Base-by-base conservation (phyloP, 2,888 invertebrate species). In the Polyploca ridens region DNA sequence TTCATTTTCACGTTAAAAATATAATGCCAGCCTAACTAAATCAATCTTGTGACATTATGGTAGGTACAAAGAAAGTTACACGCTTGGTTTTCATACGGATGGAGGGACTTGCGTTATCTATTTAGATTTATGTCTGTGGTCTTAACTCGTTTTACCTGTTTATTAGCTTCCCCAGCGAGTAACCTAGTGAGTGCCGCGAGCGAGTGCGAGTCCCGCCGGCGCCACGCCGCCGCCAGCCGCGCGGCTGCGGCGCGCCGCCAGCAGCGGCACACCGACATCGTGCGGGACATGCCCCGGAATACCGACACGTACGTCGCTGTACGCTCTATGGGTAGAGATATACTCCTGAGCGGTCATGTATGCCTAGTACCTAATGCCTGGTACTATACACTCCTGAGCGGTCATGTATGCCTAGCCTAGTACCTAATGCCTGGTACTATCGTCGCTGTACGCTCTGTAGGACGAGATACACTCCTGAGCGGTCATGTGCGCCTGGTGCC, bases 221-320 rank as follows among this genome's bases (percentile, higher is more conserved):
- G 60, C 89, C 89, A 87, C 5, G 75, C 68, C 1, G 71, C 64
- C 0, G 84, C 81, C 1, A 85, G 78, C 0, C 88, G 78, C 10
- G 84, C 88, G 0, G 87, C 88, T 0, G 89, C 89, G 27, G 6
- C 62, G 64, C 90, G 71, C n/a, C 87, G 63, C 86, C 86, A 86
- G 27, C 83, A 79, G 0, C 85, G 77, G 4, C 80, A 78, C 5
- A 81, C 84, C 0, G 83, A 81, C 61, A 68, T 49, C 0, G 61
- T 62, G 0, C 87, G 86, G 0, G 65, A 66, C 88, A 91, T 91
- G 4, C 88, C 89, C 0, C 69, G 71, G 74, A 88, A 87, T 16
- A 93, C 67, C 0, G 74, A 46, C 69, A 90, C 90, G 81, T 90
- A 91, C 0, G 74, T 70, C 0, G 82, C 64, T 0, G 90, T 87